Percentiles rank a stretch among this genome's conserved stretches.
Evolutionary conservation across 2,888 invertebrate species (phyloP).

Genomic region (Drepana falcataria): DNA sequence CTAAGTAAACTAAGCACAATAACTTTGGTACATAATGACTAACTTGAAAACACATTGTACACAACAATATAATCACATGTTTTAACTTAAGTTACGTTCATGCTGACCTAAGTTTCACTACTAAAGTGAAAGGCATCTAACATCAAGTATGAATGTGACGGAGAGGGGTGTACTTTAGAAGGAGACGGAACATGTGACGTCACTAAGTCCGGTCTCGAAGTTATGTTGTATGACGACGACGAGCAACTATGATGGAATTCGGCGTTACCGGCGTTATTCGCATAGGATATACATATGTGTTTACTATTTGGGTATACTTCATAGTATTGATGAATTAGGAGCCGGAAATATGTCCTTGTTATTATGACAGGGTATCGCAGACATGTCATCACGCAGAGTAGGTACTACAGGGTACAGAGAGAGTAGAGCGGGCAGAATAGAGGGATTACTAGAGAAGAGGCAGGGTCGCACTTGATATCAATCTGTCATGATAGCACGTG

Average conservation of each 20-base stretch:
- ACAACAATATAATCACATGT: conserved; percentile 14
- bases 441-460: too few relatives aligned
- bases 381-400: too few relatives aligned
- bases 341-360: too few relatives aligned
- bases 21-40: conserved; percentile 64
- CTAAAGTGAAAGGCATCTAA: conserved; percentile 59
- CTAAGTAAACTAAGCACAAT: conserved; percentile 43
- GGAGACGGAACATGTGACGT: conserved; percentile 34
- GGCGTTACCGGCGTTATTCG: neutral
- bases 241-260: neutral
- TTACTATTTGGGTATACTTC: too few relatives aligned
- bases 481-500: too few relatives aligned
- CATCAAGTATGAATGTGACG: conserved; percentile 32
- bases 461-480: too few relatives aligned
- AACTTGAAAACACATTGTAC: conserved; percentile 39
- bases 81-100: conserved; percentile 5
- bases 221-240: neutral
- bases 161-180: conserved; percentile 33
- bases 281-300: neutral
- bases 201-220: conserved; percentile 17
- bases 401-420: too few relatives aligned
- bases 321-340: too few relatives aligned
- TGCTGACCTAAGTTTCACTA: conserved; percentile 23
- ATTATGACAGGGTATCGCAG: too few relatives aligned
- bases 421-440: too few relatives aligned